Evolutionary conservation across 2,888 invertebrate species (phyloP).

Genomic region (Thecocarcelia acutangulata): DNA sequence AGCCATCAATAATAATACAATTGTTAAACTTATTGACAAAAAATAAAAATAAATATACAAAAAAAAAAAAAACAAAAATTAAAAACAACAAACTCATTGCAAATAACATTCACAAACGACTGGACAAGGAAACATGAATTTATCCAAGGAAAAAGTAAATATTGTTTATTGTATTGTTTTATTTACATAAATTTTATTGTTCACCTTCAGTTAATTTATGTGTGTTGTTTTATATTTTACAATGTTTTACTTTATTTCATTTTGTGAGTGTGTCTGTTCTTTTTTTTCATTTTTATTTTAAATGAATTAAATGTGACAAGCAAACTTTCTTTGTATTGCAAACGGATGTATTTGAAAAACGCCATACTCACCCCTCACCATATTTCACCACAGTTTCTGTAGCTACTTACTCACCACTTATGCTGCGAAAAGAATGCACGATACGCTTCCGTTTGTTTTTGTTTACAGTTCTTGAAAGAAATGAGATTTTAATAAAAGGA

Average conservation of each 20-base stretch:
- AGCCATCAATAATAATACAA: slow-evolving; percentile 33
- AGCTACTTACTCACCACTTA: too few relatives aligned
- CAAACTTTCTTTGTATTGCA: slow-evolving; percentile 44
- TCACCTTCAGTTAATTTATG: slow-evolving; percentile 61
- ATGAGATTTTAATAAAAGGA: too few relatives aligned
- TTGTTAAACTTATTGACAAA: slow-evolving; percentile 1
- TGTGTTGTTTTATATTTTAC: slow-evolving; percentile 14
- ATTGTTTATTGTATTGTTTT: slow-evolving; percentile 56
- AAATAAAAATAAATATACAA: slow-evolving; percentile 10
- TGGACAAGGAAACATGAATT: slow-evolving; percentile 70
- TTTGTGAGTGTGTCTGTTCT: slow-evolving; percentile 28
- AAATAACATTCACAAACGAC: slow-evolving; percentile 39
- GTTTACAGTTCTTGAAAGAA: too few relatives aligned
- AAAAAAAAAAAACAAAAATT: slow-evolving; percentile 12
- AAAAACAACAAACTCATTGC: slow-evolving; percentile 7
- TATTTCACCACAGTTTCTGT: not conserved
- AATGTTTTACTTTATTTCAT: slow-evolving; percentile 29
- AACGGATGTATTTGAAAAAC: slow-evolving; percentile 1
- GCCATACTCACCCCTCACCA: not conserved
- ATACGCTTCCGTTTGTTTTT: too few relatives aligned
- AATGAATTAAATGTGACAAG: slow-evolving; percentile 45
- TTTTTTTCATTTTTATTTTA: slow-evolving; percentile 37
- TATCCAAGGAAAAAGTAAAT: slow-evolving; percentile 71
- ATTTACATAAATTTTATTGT: slow-evolving; percentile 32
- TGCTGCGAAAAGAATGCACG: too few relatives aligned